Evolutionary conservation across 2,113 vertebrate species (phyloP), one percentile per base, ranked within the genome.

Genomic region (Semicossyphus pulcher): DNA sequence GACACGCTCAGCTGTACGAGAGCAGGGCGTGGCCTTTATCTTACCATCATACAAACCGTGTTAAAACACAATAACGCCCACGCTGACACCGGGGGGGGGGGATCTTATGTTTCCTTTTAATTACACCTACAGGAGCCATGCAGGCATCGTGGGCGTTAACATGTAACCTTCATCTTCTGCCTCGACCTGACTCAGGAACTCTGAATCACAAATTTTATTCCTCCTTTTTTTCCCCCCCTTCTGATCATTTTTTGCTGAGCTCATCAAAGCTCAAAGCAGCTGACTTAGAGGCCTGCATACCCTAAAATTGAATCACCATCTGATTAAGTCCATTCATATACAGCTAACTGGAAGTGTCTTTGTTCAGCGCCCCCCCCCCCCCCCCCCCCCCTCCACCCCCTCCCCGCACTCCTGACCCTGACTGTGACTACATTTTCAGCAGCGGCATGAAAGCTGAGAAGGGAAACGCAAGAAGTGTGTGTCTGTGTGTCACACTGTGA

Each of bases 281-380:
- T 90, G 84, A 89, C 84, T 76, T 5, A 14, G 80, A 76, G 58
- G 69, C 54, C 64, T 7, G 25, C 86, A 81, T 79, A 41, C 51
- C 76, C 79, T 60, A 14, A 81, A 78, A 79, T 21, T 86, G 85
- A 92, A 89, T 92, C 89, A 89, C 63, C 86, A 64, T 71, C 67
- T 84, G 76, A 89, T 88, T 79, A 88, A 86, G 58, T 69, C 76
- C 36, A 63, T 78, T 89, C 73, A 73, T 45, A 57, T 73, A 76
- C 74, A 72, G 76, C 48, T 74, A 58, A 90, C 88, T 78, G 72
- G 78, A 83, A 77, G 66, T 70, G 64, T 51, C 85, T 84, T 86
- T 89, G 84, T 86, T 80, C 39, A 3, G n/a, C 21, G 28, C 56
- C 48, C 57, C 63, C 10, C 37, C 67, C 41, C 63, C 59, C 31